These are phyloP conservation scores for Phaetusa simplex DNA, from an alignment of 2,113 vertebrate genomes.

Conservation along the genomic window DNA sequence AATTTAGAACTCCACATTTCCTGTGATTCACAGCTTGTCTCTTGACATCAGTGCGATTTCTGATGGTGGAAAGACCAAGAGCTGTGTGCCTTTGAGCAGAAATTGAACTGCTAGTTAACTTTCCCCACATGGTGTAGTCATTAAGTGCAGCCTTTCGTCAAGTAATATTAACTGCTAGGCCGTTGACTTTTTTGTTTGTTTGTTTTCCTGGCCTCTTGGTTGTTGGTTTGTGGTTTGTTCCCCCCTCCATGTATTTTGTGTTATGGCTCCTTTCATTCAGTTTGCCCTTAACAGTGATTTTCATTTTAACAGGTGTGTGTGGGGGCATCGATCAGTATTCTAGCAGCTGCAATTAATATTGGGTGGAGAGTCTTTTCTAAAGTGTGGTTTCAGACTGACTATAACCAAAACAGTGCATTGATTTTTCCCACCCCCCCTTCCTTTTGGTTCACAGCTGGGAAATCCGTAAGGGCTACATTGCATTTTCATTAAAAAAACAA, in stretches of 20 bases:
- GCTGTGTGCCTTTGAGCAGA: not conserved
- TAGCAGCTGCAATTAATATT: not conserved
- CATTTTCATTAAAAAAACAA: not conserved
- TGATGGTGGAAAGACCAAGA: not conserved
- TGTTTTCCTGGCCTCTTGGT: not conserved
- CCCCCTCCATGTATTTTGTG: not conserved
- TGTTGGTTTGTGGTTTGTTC: not conserved
- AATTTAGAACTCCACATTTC: constrained; percentile 31
- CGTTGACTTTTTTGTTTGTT: not conserved
- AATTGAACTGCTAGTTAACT: not conserved
- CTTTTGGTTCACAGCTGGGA: not conserved
- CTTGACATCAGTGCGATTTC: not conserved
- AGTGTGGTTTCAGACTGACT: not conserved
- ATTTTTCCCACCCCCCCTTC: not conserved
- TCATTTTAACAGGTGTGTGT: not conserved
- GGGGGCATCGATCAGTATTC: not conserved
- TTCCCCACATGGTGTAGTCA: not conserved
- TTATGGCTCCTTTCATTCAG: not conserved
- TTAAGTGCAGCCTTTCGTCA: not conserved
- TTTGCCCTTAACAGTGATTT: not conserved
- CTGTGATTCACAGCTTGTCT: constrained; percentile 36
- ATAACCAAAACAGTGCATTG: not conserved
- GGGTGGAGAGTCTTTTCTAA: not conserved
- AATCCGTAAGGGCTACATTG: not conserved
- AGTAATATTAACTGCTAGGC: not conserved